Conservation (phyloP, 2,113 vertebrate genomes). For the Piaya cayana region DNA sequence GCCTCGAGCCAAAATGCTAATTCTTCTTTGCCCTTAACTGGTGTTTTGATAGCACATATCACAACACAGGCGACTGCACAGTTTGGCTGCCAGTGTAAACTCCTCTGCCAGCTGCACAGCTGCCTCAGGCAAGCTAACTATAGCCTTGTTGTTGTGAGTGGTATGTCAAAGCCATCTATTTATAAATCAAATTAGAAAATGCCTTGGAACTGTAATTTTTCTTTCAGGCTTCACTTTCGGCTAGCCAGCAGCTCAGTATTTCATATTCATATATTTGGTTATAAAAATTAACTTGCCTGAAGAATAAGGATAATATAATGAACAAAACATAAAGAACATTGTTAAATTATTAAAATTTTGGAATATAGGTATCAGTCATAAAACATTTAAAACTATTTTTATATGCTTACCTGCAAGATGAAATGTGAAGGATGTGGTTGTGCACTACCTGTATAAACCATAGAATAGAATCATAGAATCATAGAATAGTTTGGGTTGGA, state of each 20-base stretch:
- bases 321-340: background rate
- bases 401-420: background rate
- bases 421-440: background rate
- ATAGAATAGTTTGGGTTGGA: too few species aligned
- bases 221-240: background rate
- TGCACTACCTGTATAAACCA: background rate
- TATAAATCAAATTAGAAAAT: slow-evolving; percentile 55
- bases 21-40: slow-evolving; percentile 2
- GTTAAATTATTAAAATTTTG: background rate
- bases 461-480: background rate
- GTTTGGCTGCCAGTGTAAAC: background rate
- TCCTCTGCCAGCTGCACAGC: slow-evolving; percentile 17
- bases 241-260: background rate
- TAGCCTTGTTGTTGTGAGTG: slow-evolving; percentile 51
- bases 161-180: slow-evolving; percentile 52
- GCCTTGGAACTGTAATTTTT: slow-evolving; percentile 34
- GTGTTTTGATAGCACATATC: slow-evolving; percentile 21
- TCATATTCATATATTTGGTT: background rate
- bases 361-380: background rate
- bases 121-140: slow-evolving; percentile 46
- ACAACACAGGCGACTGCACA: background rate
- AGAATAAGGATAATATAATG: background rate
- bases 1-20: background rate
- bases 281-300: background rate
- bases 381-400: background rate